phyloP scores from a whole-genome alignment of 2,797 vertebrate species.

The Tangara arthus region DNA sequence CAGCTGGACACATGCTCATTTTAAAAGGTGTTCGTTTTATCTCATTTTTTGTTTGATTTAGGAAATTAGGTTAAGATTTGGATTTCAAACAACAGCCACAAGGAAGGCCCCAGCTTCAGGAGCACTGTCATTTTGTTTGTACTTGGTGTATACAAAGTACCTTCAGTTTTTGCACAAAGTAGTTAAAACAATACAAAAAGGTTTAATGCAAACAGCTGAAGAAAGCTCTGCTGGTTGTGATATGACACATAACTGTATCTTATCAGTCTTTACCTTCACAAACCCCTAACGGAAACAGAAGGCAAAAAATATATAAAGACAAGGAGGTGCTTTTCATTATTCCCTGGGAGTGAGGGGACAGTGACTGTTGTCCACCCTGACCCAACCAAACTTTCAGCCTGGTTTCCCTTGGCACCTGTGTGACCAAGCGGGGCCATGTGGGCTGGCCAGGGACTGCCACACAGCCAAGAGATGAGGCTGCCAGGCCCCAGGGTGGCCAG shows the following conservation, averaged over 20 bases:
- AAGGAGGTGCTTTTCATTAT: neutral
- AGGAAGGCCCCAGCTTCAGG: neutral
- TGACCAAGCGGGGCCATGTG: accelerated
- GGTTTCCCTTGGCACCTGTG: neutral
- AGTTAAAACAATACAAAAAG: neutral
- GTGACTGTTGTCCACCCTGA: neutral
- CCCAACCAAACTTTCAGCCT: neutral
- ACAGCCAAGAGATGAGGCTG: neutral
- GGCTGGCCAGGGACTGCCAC: neutral
- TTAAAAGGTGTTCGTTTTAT: neutral
- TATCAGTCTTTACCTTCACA: neutral
- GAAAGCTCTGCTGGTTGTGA: neutral
- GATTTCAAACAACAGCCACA: neutral
- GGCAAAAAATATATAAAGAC: neutral
- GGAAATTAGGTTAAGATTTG: neutral
- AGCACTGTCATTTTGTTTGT: neutral
- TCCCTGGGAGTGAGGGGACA: neutral
- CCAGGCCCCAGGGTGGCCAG: neutral
- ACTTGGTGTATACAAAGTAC: neutral
- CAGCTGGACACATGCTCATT: neutral
- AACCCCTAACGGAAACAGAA: neutral
- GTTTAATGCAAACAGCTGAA: neutral
- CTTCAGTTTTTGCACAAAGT: neutral
- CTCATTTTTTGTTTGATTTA: neutral
- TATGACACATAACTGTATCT: neutral